These are phyloP conservation scores for Dryobates pubescens DNA, from an alignment of 2,797 vertebrate genomes.

Conservation along the genomic window DNA sequence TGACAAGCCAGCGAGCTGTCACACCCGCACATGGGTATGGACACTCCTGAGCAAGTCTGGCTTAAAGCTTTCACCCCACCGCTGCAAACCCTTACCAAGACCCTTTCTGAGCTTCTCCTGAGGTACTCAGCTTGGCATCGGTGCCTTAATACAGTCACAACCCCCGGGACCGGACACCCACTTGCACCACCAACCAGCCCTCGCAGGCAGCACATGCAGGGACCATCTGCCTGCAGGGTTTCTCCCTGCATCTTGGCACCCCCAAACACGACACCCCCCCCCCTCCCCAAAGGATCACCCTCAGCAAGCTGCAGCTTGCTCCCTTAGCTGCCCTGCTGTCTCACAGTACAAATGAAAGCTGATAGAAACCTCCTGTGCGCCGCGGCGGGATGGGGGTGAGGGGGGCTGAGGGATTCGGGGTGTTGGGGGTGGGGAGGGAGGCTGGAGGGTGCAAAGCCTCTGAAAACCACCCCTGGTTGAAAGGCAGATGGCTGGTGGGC, in stretches of 20 bases:
- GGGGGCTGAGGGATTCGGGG: rapidly evolving
- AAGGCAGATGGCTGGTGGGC: rapidly evolving
- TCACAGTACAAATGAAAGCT: not conserved
- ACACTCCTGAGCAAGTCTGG: rapidly evolving
- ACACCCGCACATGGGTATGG: rapidly evolving
- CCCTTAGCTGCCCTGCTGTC: rapidly evolving
- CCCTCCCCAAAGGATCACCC: too few species aligned
- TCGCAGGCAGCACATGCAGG: rapidly evolving
- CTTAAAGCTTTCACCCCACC: not conserved
- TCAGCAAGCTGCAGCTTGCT: rapidly evolving
- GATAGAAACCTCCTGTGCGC: rapidly evolving
- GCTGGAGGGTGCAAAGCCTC: not conserved
- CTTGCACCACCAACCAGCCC: rapidly evolving
- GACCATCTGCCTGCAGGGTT: not conserved
- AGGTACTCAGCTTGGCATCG: rapidly evolving
- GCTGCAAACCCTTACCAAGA: not conserved
- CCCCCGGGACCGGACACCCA: rapidly evolving
- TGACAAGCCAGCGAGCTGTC: rapidly evolving
- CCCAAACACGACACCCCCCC: too few species aligned
- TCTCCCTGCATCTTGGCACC: rapidly evolving
- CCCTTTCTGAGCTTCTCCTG: not conserved
- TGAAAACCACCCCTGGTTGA: rapidly evolving
- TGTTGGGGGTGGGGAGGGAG: not conserved
- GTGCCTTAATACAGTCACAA: rapidly evolving
- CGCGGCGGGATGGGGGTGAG: rapidly evolving